Conservation (phyloP, 2,113 vertebrate genomes). For the Agelaius phoeniceus region DNA sequence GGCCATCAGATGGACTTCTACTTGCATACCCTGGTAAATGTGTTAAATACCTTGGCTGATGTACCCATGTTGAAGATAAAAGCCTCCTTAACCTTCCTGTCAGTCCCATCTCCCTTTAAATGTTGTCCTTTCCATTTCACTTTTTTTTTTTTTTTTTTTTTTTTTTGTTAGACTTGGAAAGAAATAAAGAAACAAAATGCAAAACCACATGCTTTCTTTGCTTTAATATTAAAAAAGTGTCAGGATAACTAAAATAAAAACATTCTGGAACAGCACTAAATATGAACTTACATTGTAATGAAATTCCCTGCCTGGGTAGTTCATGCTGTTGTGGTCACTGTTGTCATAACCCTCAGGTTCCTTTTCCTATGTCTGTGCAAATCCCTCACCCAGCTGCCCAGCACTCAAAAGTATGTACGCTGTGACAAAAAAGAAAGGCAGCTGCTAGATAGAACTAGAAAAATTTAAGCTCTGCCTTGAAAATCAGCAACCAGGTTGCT, state of each 20-base stretch:
- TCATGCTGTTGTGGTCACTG: not conserved
- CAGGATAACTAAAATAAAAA: not conserved
- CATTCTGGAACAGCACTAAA: not conserved
- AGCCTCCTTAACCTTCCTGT: not conserved
- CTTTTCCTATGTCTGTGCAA: not conserved
- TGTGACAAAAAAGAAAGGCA: not conserved
- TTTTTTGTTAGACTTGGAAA: not conserved
- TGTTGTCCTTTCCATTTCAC: conserved; percentile 6
- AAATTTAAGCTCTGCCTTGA: not conserved
- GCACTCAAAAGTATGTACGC: not conserved
- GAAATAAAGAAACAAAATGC: not conserved
- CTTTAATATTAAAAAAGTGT: not conserved
- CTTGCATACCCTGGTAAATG: conserved; percentile 46
- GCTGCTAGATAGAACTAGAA: not conserved
- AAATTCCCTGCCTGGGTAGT: not conserved
- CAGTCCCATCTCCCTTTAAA: not conserved
- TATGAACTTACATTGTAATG: not conserved
- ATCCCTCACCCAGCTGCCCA: not conserved
- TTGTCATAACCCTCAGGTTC: not conserved
- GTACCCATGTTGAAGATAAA: conserved; percentile 13
- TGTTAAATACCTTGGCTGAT: conserved; percentile 55
- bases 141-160: not conserved
- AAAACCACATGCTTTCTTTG: not conserved
- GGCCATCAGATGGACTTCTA: conserved; percentile 72
- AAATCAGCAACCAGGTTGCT: not conserved